phyloP scores from a whole-genome alignment of 2,888 invertebrate genomes.

The Hymenopus coronatus region DNA sequence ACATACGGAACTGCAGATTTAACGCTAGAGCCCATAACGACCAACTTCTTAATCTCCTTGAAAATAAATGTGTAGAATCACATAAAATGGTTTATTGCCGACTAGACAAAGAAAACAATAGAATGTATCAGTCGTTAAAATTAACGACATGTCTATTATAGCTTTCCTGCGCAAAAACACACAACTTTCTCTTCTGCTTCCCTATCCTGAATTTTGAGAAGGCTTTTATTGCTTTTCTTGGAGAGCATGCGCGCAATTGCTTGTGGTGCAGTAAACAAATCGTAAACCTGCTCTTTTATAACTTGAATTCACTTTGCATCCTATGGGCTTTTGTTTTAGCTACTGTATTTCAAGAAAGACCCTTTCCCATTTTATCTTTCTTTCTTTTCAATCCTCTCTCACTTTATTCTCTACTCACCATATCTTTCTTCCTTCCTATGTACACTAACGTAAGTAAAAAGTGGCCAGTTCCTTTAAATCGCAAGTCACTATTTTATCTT shows the following conservation, averaged over 20 bases:
- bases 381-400: too few species aligned
- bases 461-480: too few species aligned
- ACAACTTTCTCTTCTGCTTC: not conserved
- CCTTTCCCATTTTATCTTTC: too few species aligned
- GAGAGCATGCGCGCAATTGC: not conserved
- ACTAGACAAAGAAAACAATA: not conserved
- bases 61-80: not conserved
- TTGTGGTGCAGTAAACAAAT: not conserved
- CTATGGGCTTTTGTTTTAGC: not conserved
- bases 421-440: too few species aligned
- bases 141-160: not conserved
- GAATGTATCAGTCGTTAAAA: not conserved
- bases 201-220: not conserved
- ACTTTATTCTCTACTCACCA: too few species aligned
- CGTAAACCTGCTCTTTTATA: not conserved
- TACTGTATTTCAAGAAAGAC: not conserved
- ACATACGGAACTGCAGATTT: not conserved
- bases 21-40: not conserved
- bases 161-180: not conserved
- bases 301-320: not conserved
- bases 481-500: too few species aligned
- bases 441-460: too few species aligned
- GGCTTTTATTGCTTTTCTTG: not conserved
- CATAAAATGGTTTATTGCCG: not conserved
- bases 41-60: not conserved